Conservation (phyloP, 2,797 vertebrate species). For the Alectoris magna region DNA sequence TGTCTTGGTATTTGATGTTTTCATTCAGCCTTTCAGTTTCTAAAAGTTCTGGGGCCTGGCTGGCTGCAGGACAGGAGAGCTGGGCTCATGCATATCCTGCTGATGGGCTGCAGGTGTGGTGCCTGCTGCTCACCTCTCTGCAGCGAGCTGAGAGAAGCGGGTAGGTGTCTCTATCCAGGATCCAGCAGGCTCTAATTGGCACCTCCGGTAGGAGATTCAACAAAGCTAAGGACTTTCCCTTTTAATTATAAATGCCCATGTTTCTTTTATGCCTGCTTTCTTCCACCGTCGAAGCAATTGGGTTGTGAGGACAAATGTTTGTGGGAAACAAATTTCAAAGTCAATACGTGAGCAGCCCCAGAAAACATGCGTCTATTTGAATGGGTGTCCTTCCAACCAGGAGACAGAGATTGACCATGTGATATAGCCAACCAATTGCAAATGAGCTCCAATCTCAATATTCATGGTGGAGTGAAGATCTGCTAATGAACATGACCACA, state of each 20-base stretch:
- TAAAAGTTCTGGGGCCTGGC: conserved; percentile 41
- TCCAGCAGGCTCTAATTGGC: conserved; percentile 43
- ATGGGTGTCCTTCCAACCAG: background rate
- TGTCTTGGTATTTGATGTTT: conserved; percentile 48
- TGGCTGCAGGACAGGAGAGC: conserved; percentile 10
- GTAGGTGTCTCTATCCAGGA: background rate
- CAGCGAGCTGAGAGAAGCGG: fast-evolving
- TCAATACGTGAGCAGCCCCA: background rate
- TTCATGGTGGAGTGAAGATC: background rate
- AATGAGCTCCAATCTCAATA: background rate
- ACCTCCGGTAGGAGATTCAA: background rate
- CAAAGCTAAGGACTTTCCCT: conserved; percentile 33
- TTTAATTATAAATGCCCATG: conserved; percentile 51
- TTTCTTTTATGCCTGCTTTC: conserved; percentile 23
- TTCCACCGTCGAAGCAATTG: background rate
- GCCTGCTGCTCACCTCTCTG: background rate
- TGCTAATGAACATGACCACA: background rate
- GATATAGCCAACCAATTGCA: background rate
- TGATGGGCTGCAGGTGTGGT: background rate
- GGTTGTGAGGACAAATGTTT: conserved; percentile 30
- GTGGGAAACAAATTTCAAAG: conserved; percentile 33
- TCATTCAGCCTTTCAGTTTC: conserved; percentile 37
- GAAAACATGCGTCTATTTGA: background rate
- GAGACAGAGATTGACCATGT: background rate
- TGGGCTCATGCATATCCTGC: background rate